Percentiles rank a stretch among this genome's conserved stretches.
Evolutionary conservation across 2,797 vertebrate genomes (phyloP).

Genomic region (Chaenodraco wilsoni): DNA sequence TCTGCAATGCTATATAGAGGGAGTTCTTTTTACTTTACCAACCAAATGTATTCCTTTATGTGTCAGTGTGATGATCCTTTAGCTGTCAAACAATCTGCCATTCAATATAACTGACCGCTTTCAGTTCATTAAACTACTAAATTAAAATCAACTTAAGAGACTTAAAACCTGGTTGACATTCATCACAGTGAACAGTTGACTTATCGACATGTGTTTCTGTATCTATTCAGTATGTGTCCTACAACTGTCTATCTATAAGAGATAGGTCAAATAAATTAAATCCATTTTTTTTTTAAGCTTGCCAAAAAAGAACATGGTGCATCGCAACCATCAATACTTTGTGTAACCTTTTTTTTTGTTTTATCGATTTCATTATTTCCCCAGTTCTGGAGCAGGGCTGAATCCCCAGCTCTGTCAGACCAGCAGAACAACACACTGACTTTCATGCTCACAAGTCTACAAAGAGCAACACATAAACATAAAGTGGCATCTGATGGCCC

Average conservation of each 20-base stretch:
- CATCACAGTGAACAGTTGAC: too few species aligned
- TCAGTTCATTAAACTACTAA: background rate
- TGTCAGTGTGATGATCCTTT: background rate
- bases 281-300: background rate
- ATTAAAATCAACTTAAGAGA: too few species aligned
- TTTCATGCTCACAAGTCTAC: slow-evolving; percentile 1
- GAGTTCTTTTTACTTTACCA: background rate
- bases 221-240: background rate
- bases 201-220: background rate
- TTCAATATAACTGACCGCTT: background rate
- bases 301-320: background rate
- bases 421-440: background rate
- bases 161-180: too few species aligned
- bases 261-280: background rate
- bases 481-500: slow-evolving; percentile 7
- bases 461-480: slow-evolving; percentile 10
- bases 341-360: background rate
- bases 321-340: background rate
- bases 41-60: background rate
- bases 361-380: background rate
- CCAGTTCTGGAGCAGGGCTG: background rate
- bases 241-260: background rate
- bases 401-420: background rate
- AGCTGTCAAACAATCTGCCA: background rate
- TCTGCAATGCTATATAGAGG: background rate